These are phyloP conservation scores for Aphaenogaster ashmeadi DNA, from an alignment of 1,140 invertebrate genomes.

Conservation along the genomic window DNA sequence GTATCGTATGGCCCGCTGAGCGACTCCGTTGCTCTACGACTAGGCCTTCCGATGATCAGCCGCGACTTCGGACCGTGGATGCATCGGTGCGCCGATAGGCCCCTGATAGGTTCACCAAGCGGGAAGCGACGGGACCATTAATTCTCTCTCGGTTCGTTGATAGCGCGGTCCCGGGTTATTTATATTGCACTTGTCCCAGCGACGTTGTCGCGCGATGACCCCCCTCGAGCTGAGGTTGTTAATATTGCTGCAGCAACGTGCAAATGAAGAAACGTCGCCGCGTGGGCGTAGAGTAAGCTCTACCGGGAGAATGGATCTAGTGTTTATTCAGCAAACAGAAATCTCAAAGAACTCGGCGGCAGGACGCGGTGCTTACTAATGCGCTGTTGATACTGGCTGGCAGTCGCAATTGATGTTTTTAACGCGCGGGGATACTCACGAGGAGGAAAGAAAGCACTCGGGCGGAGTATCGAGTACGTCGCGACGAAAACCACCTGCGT, in stretches of 20 bases:
- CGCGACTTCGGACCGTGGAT: slow-evolving; percentile 39
- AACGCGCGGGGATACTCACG: slow-evolving; percentile 23
- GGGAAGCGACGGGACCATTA: slow-evolving; percentile 38
- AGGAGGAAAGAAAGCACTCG: slow-evolving; percentile 49
- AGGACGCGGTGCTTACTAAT: background rate
- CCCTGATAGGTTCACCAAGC: background rate
- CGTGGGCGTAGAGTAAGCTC: background rate
- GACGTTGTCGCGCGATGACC: slow-evolving; percentile 11
- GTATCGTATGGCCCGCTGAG: slow-evolving; percentile 83
- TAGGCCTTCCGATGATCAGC: slow-evolving; percentile 68
- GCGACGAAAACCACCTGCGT: slow-evolving; percentile 37
- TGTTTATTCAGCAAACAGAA: slow-evolving; percentile 25
- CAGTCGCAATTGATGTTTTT: background rate
- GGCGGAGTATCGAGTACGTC: slow-evolving; percentile 34
- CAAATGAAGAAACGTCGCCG: background rate
- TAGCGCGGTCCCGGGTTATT: slow-evolving; percentile 26
- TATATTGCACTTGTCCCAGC: slow-evolving; percentile 30
- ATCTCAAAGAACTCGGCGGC: background rate
- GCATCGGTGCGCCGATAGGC: slow-evolving; percentile 26
- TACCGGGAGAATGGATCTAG: background rate
- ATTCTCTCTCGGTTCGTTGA: slow-evolving; percentile 54
- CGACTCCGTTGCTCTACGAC: slow-evolving; percentile 57
- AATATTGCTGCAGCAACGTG: background rate
- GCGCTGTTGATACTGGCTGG: slow-evolving; percentile 33
- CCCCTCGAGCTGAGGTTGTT: background rate